Evolutionary conservation across 2,888 invertebrate species (phyloP), one percentile per base, ranked within the genome.

Genomic region (Caenorhabditis parvicauda): DNA sequence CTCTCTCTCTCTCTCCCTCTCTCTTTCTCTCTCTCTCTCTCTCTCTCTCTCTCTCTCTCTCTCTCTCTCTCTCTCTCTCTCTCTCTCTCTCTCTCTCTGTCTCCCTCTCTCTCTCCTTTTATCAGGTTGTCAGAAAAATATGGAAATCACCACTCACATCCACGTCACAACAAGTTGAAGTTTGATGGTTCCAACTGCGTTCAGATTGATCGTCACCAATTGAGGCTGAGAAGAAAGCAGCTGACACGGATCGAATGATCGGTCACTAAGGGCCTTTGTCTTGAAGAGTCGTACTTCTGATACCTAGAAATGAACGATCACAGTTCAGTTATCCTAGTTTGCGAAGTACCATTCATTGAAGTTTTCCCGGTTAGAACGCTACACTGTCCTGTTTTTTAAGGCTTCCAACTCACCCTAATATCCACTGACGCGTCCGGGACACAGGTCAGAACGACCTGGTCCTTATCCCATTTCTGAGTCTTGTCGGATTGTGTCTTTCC

Each of bases 191-290:
- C 86, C 86, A 69, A 83, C 84, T 12, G 84, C 82, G 75, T 86
- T 87, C 61, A 87, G 81, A 74, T 85, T 86, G 77, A 86, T 84
- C 1, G 86, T 86, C 83, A 86, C 85, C 51, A 86, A 79, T 75
- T 86, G 86, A 1, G 86, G 85, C 63, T 85, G 83, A 4, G 85
- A 83, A n/a, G 84, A 83, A 75, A 86, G 86, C 45, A 87, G 81
- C 62, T 86, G 85, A 52, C 83, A 82, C 19, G 85, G 85, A 67
- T 86, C 86, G 79, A 86, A 86, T 62, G 82, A 82, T 72, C 86
- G 84, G 73, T 86, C 84, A 41, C 61, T 73, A 41, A 79, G 59
- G n/a, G 65, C 45, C 38, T 65, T 72, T 27, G 76, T 65, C 48
- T 72, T 76, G 61, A 80, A 72, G 14, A 77, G 55, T 19, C 65